phyloP scores from a whole-genome alignment of 64 coral and sea anemone genomes.

The Montipora sp. region DNA sequence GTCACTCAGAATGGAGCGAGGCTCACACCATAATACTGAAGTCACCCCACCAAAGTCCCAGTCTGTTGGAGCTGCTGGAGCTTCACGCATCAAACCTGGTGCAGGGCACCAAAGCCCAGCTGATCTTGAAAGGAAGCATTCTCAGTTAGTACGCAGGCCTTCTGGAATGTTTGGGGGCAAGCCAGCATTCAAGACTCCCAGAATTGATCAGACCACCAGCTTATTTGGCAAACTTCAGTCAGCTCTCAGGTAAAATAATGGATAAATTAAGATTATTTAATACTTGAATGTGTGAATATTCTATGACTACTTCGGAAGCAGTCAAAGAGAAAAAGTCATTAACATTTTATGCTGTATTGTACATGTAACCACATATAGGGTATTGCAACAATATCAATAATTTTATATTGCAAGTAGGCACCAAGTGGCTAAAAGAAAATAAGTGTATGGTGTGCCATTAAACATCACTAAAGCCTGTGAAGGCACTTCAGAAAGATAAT shows the following conservation, averaged over 20 bases:
- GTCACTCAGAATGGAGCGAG: slow-evolving; percentile 82
- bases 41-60: slow-evolving; percentile 57
- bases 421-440: no score
- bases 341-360: no score
- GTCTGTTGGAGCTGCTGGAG: slow-evolving; percentile 74
- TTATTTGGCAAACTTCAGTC: slow-evolving; percentile 80
- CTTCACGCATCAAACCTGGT: slow-evolving; percentile 48
- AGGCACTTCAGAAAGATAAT: no score
- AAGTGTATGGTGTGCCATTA: no score
- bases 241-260: slow-evolving; percentile 63
- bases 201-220: slow-evolving; percentile 79
- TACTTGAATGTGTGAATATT: no score
- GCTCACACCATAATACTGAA: slow-evolving; percentile 23
- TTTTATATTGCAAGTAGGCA: no score
- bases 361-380: no score
- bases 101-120: slow-evolving; percentile 75
- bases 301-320: no score
- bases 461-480: no score
- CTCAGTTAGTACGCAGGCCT: slow-evolving; percentile 65
- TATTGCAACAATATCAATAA: no score
- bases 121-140: slow-evolving; percentile 88
- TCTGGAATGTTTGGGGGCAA: slow-evolving; percentile 81
- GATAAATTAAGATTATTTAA: neutral
- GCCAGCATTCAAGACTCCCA: slow-evolving; percentile 73
- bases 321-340: no score